Base-by-base conservation (phyloP, 2,797 vertebrate genomes). In the Ara ararauna region DNA sequence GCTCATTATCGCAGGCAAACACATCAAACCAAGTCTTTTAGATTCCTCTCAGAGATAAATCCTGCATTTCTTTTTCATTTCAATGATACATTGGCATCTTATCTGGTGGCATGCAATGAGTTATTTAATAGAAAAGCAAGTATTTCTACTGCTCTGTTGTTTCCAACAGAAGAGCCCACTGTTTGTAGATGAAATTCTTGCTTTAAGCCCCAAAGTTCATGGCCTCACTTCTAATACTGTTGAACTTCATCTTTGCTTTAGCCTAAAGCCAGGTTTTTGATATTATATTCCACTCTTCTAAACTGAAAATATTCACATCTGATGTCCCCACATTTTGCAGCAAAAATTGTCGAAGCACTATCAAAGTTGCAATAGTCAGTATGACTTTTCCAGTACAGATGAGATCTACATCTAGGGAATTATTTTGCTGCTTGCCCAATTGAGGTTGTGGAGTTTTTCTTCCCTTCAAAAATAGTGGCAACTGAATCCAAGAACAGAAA, bases 51-150 rank as follows among this genome's bases (percentile, higher is more conserved):
- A 2, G 2, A 56, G 30, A 58, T 50, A 90, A 91, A 78, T 47
- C 26, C n/a, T 75, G 32, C 21, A 61, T 62, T 86, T 83, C 11
- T 50, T 74, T 85, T 90, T 72, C 50, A 62, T n/a, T 53, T 11
- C 66, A 81, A 10, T 17, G 73, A 75, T 48, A 81, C 13, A 11
- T 18, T 56, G n/a, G 40, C 40, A 81, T 56, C 48, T 75, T 88
- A 47, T 64, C 66, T 73, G 54, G 11, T 79, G 47, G 13, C 19
- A 56, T 34, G 36, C 27, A 62, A 24, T n/a, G 27, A 81, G 32
- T 85, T 90, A 78, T n/a, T 91, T 88, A 81, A 76, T 44, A 56
- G 53, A 48, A 91, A 91, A 90, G 5, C 3, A 93, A 95, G 19
- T 62, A 32, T 79, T 93, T 85, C 53, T 72, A 34, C 42, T 51